Evolutionary conservation across 1,140 invertebrate genomes (phyloP).

Genomic region (Nylanderia fulva): DNA sequence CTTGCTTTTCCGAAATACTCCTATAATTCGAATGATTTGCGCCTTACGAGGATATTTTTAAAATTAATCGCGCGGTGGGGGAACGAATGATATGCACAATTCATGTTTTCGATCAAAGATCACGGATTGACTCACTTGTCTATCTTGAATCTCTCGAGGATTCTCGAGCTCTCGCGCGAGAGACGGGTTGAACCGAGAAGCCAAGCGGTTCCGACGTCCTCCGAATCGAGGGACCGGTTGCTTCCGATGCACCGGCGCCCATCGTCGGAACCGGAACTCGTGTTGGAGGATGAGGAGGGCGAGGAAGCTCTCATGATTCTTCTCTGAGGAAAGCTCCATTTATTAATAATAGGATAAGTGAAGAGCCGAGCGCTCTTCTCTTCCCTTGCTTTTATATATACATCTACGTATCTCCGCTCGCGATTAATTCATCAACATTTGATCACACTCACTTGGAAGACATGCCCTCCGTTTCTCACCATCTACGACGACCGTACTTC

Average conservation of each 20-base stretch:
- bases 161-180: slow-evolving; percentile 42
- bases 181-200: slow-evolving; percentile 54
- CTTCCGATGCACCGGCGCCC: slow-evolving; percentile 24
- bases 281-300: slow-evolving; percentile 65
- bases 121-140: slow-evolving; percentile 70
- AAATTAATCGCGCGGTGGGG: no score
- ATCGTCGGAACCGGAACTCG: slow-evolving; percentile 65
- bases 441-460: slow-evolving; percentile 35
- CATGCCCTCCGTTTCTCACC: slow-evolving; percentile 38
- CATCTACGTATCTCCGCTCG: not conserved
- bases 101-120: no score
- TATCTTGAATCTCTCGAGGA: slow-evolving; percentile 37
- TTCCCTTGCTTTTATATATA: no score
- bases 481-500: slow-evolving; percentile 26
- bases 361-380: not conserved
- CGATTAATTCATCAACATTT: slow-evolving; percentile 11
- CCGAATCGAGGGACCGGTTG: slow-evolving; percentile 49
- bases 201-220: slow-evolving; percentile 61
- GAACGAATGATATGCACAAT: no score
- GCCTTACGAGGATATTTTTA: no score
- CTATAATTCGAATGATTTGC: no score
- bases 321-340: slow-evolving; percentile 55
- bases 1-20: no score
- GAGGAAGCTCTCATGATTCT: slow-evolving; percentile 63
- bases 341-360: slow-evolving; percentile 17